Percentiles rank a stretch among this genome's conserved stretches.
Conservation (phyloP, 2,888 invertebrate genomes). For the Leucania comma region DNA sequence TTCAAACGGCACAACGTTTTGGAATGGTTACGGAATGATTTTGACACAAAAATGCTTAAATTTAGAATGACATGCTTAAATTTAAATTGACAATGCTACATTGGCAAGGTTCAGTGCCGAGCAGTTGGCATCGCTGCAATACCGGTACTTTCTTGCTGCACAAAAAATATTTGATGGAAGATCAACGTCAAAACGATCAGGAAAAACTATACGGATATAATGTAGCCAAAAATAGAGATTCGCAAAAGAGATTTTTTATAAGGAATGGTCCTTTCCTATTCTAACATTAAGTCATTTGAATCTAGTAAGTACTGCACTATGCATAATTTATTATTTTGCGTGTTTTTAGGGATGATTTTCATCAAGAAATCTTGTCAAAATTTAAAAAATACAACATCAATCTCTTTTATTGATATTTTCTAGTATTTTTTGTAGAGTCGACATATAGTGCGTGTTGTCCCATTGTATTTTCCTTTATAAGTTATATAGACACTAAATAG, state of each 20-base stretch:
- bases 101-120: slow-evolving; percentile 9
- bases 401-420: not conserved
- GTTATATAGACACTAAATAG: slow-evolving; percentile 12
- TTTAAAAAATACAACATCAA: slow-evolving; percentile 20
- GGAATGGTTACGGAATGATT: slow-evolving; percentile 82
- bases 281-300: slow-evolving; percentile 57
- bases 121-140: not conserved
- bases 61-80: slow-evolving; percentile 52
- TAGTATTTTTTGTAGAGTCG: slow-evolving; percentile 1
- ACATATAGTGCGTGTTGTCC: slow-evolving; percentile 18
- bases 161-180: slow-evolving; percentile 2
- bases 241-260: slow-evolving; percentile 56
- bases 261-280: slow-evolving; percentile 55
- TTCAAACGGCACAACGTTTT: slow-evolving; percentile 62
- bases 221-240: slow-evolving; percentile 60
- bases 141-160: not conserved
- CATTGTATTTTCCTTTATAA: slow-evolving; percentile 3
- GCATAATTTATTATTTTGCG: slow-evolving; percentile 47
- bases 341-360: slow-evolving; percentile 51
- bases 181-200: slow-evolving; percentile 9
- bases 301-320: slow-evolving; percentile 65
- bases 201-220: slow-evolving; percentile 31
- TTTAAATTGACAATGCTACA: slow-evolving; percentile 22
- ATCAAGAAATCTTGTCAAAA: slow-evolving; percentile 30
- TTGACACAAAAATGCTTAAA: slow-evolving; percentile 59